Evolutionary conservation across 2,797 vertebrate genomes (phyloP).

Genomic region (Sciurus vulgaris): DNA sequence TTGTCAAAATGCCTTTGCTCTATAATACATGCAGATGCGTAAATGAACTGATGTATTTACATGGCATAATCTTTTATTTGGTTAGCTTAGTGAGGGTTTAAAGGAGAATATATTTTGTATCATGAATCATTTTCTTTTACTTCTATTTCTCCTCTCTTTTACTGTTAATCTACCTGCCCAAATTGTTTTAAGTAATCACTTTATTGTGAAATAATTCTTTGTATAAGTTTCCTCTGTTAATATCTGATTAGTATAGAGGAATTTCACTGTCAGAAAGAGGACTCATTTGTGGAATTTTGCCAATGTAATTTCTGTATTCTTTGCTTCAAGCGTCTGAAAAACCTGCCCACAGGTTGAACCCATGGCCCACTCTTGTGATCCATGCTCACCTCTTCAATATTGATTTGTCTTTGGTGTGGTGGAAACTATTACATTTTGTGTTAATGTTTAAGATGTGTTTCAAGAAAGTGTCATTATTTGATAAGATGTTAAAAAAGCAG

Average conservation of each 20-base stretch:
- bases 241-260: not conserved
- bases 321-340: conserved; percentile 52
- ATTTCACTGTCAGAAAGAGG: not conserved
- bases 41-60: conserved; percentile 49
- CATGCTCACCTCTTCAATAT: conserved; percentile 55
- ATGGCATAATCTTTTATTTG: not conserved
- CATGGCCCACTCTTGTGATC: conserved; percentile 55
- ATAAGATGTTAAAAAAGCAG: conserved; percentile 29
- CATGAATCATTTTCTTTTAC: not conserved
- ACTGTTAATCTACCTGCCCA: not conserved
- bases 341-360: conserved; percentile 68
- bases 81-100: not conserved
- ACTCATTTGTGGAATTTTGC: not conserved
- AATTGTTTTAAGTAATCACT: not conserved
- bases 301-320: not conserved
- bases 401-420: conserved; percentile 46
- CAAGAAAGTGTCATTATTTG: not conserved
- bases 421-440: conserved; percentile 76
- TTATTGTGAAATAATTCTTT: not conserved
- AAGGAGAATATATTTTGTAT: not conserved
- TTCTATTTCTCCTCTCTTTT: not conserved
- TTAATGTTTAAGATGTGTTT: conserved; percentile 51
- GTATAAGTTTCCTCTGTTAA: conserved; percentile 39
- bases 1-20: conserved; percentile 61
- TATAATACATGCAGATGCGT: not conserved